These are phyloP conservation scores for Muscicapa adusta DNA, from an alignment of 2,113 vertebrate genomes.

Conservation along the genomic window DNA sequence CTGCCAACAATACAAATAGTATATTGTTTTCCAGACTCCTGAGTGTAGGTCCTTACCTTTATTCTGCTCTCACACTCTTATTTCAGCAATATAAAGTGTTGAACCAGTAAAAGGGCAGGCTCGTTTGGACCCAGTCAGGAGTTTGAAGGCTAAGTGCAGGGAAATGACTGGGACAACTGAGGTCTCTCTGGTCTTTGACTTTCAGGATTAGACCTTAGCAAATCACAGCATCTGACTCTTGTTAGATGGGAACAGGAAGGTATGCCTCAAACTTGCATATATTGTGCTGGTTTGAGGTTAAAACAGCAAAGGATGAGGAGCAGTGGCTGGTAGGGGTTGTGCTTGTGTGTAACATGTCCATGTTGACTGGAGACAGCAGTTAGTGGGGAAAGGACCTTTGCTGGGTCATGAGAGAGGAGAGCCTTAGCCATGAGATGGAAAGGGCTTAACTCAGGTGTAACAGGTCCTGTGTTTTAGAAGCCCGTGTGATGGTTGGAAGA, in stretches of 20 bases:
- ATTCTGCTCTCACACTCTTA: background rate
- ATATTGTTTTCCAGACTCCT: background rate
- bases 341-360: fast-evolving
- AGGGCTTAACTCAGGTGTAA: background rate
- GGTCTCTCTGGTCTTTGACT: background rate
- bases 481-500: background rate
- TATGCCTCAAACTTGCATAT: background rate
- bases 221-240: background rate
- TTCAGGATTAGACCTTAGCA: background rate
- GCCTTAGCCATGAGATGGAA: background rate
- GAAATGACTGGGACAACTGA: background rate
- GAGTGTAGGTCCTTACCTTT: background rate
- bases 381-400: background rate
- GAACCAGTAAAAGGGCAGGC: background rate
- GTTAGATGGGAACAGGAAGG: background rate
- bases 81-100: background rate
- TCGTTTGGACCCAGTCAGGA: background rate
- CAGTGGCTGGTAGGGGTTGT: background rate
- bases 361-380: background rate
- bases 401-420: background rate
- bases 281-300: background rate
- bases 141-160: background rate
- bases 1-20: background rate
- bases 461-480: fast-evolving
- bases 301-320: background rate